These are phyloP conservation scores for Flexamia atlantica DNA, from an alignment of 2,888 invertebrate species.

Conservation along the genomic window DNA sequence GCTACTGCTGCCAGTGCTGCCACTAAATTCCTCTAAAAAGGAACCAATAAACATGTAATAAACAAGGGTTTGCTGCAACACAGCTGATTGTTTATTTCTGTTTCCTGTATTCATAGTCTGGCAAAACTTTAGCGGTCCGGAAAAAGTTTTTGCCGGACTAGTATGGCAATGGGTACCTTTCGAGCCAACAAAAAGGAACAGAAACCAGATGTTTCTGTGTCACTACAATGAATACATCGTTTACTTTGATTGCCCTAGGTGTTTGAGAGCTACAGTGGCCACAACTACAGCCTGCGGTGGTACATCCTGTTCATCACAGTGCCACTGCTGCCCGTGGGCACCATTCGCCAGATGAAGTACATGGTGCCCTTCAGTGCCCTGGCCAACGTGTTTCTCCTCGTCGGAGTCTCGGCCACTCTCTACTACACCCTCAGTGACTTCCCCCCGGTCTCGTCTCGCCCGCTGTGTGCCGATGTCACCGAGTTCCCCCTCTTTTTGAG, in stretches of 20 bases:
- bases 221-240: too few relatives aligned
- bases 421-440: constrained; percentile 87
- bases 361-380: constrained; percentile 93
- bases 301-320: constrained; percentile 83
- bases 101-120: too few relatives aligned
- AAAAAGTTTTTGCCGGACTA: too few relatives aligned
- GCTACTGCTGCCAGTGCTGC: too few relatives aligned
- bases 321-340: constrained; percentile 84
- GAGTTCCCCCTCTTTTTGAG: constrained; percentile 92
- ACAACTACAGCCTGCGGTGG: constrained; percentile 76
- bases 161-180: too few relatives aligned
- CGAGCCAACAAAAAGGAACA: too few relatives aligned
- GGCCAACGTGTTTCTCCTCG: constrained; percentile 89
- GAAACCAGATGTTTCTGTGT: too few relatives aligned
- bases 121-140: too few relatives aligned
- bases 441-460: constrained; percentile 77
- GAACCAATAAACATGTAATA: too few relatives aligned
- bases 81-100: too few relatives aligned
- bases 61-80: too few relatives aligned
- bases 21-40: too few relatives aligned
- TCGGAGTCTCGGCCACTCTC: constrained; percentile 89
- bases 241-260: constrained; percentile 27
- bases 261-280: constrained; percentile 23
- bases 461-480: constrained; percentile 72
- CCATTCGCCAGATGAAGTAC: constrained; percentile 87